Evolutionary conservation across 2,113 vertebrate species (phyloP), one percentile per base, ranked within the genome.

Genomic region (Nannobrachium achirus): DNA sequence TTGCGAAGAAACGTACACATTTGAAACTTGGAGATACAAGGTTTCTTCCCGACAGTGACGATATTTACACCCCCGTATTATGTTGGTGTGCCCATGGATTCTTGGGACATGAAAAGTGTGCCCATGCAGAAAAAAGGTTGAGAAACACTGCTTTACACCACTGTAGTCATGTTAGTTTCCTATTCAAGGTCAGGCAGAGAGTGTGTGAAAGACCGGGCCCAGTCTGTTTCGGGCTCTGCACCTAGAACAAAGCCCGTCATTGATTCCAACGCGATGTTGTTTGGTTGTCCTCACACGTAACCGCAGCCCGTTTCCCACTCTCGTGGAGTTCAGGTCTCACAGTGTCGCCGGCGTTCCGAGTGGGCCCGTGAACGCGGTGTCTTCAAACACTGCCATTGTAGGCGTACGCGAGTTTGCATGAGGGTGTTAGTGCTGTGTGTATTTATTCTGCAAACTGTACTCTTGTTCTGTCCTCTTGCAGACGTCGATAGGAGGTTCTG

Each of bases 331-430:
- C 46, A 8, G 2, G 25, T 33, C 42, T 49, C 19, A 61, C 51
- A n/a, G 33, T 51, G 61, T 46, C 56, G 16, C 1, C 56, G 9
- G 70, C n/a, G 1, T 82, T 89, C 76, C 80, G 87, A 77, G 65
- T n/a, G 25, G 13, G 18, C n/a, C 53, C 4, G 83, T 50, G 79
- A 80, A 88, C 66, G 75, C 50, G 68, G 63, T 13, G 69, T 91
- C 83, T 69, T 79, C 75, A 89, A 89, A 88, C 80, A 77, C 16
- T 3, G 42, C 46, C 14, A 59, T 41, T 69, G 78, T 80, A 20
- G 7, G 44, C 3, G 15, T 65, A 86, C 72, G 11, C 86, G 69
- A 75, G 63, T 73, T 88, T 79, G 63, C 71, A 53, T 62, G 33
- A 69, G 50, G 39, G 56, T 83, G 85, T 81, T 13, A 68, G 69